Base-by-base conservation (phyloP, 2,797 vertebrate genomes). In the Smutsia temminckii region DNA sequence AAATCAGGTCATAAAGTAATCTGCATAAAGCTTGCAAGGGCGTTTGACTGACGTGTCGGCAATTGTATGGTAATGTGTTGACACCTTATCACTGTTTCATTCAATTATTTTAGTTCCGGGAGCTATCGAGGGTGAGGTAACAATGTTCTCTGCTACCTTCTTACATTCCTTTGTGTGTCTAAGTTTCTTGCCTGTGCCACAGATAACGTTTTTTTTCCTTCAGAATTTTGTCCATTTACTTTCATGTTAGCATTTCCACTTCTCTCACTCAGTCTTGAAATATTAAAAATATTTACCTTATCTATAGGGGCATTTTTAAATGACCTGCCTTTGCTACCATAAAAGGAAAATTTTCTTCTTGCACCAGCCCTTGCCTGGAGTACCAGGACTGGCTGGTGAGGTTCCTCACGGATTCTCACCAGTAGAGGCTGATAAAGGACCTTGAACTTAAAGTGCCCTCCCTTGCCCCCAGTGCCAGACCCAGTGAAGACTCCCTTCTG, bases 101-200 rank as follows among this genome's bases (percentile, higher is more conserved):
- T 93, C 92, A 66, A 25, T 93, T 98, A 92, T 97, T 97, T 94
- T 92, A 88, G 91, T 87, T 40, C 81, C 64, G 37, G 93, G 32
- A 94, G 42, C 75, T 91, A 53, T 51, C 49, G 46, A 92, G 89
- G 80, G 64, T 84, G 16, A 94, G 94, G 51, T 37, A 61, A 72
- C 57, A 34, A 17, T 66, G 64, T 95, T 93, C 42, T 88, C 80
- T 87, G 71, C 55, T 63, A 79, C 49, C 74, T 29, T 7, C 74
- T 29, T 7, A 40, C 40, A 8, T 88, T 79, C 18, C 16, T 77
- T 83, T 87, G 63, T 66, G 71, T 40, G 27, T 74, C 68, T 91
- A 89, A 75, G 37, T 94, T 85, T 88, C 84, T 87, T 57, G 8
- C 32, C 25, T 78, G 3, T 77, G 53, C 69, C 29, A 1, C 23